phyloP scores from a whole-genome alignment of 2,113 vertebrate genomes.

The Corythornis madagascariensis region DNA sequence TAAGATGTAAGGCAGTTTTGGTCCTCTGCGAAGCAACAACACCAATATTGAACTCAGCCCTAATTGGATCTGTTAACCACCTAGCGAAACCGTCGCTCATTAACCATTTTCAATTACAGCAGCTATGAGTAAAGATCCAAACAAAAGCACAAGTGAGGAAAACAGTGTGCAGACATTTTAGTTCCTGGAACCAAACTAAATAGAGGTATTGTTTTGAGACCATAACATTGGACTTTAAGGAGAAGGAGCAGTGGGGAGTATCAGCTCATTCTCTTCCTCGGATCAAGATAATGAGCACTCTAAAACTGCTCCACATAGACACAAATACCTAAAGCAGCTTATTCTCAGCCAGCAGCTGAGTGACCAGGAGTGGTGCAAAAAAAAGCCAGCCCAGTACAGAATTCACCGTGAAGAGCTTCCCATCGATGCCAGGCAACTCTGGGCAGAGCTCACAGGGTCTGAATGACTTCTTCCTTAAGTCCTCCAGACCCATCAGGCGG shows the following conservation, averaged over 20 bases:
- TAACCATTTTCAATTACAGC: conserved; percentile 6
- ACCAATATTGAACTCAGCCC: background rate
- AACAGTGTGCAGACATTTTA: background rate
- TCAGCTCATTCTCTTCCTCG: background rate
- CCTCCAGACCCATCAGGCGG: background rate
- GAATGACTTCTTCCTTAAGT: rapidly evolving
- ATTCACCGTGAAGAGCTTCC: background rate
- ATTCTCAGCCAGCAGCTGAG: background rate
- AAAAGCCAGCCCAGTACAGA: background rate
- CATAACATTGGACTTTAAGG: background rate
- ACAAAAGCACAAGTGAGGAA: background rate
- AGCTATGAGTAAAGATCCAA: background rate
- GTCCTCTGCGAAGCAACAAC: conserved; percentile 11
- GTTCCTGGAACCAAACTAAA: background rate
- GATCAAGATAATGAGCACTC: background rate
- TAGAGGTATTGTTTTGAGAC: background rate
- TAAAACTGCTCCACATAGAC: background rate
- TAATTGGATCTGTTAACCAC: conserved; percentile 11
- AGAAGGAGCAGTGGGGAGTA: background rate
- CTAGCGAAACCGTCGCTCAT: background rate
- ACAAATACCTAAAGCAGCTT: background rate
- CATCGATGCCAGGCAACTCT: background rate
- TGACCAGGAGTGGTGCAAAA: background rate
- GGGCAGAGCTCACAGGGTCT: background rate
- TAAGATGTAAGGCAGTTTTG: conserved; percentile 10